Evolutionary conservation across 2,888 invertebrate genomes (phyloP).

Genomic region (Linnaemya vulpina): DNA sequence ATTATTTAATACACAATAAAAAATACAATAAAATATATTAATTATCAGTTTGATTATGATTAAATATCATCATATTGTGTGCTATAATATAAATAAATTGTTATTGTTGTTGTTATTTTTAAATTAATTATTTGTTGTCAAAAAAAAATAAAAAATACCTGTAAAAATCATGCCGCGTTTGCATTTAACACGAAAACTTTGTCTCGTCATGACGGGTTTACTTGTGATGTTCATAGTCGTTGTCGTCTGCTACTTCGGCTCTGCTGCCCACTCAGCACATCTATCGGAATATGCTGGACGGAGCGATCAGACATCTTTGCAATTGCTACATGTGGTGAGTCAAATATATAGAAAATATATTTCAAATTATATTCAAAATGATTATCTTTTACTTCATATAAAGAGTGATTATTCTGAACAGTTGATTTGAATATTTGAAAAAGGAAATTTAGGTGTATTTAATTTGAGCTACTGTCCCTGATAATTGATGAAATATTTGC

Average conservation of each 20-base stretch:
- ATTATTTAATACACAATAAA: neutral
- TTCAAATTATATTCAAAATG: neutral
- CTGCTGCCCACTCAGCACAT: slow-evolving; percentile 74
- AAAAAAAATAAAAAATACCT: slow-evolving; percentile 65
- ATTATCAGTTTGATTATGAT: neutral
- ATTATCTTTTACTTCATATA: neutral
- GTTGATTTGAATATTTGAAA: neutral
- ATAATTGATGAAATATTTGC: no score
- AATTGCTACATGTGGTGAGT: slow-evolving; percentile 82
- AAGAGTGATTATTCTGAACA: neutral
- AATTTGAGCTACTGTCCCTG: no score
- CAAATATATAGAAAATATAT: neutral
- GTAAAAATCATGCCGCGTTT: slow-evolving; percentile 78
- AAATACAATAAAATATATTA: neutral
- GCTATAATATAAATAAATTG: slow-evolving; percentile 16
- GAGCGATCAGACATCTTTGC: slow-evolving; percentile 78
- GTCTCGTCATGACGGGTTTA: slow-evolving; percentile 80
- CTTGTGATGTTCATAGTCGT: slow-evolving; percentile 77
- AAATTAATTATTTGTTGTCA: slow-evolving; percentile 18
- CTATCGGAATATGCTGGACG: slow-evolving; percentile 59
- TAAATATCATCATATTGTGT: slow-evolving; percentile 21
- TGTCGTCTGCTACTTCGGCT: slow-evolving; percentile 78
- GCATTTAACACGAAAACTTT: slow-evolving; percentile 80
- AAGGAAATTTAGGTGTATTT: no score
- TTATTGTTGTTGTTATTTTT: slow-evolving; percentile 13